Conservation (phyloP, 2,113 vertebrate species). For the Probosciger aterrimus region DNA sequence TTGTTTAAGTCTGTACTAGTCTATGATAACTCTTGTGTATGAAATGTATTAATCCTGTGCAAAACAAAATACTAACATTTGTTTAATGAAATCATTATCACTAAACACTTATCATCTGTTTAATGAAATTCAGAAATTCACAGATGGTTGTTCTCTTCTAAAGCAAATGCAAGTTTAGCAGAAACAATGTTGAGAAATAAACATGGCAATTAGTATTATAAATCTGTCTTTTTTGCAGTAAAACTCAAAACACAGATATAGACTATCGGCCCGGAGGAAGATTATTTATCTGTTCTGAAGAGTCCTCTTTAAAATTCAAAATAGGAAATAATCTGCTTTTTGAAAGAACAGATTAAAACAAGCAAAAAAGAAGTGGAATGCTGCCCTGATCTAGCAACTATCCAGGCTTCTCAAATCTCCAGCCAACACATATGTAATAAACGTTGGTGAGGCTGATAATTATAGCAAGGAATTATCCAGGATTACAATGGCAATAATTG, state of each 20-base stretch:
- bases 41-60: slow-evolving; percentile 26
- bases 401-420: background rate
- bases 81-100: slow-evolving; percentile 59
- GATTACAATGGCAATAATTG: slow-evolving; percentile 42
- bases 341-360: slow-evolving; percentile 21
- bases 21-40: slow-evolving; percentile 17
- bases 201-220: slow-evolving; percentile 17
- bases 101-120: slow-evolving; percentile 51
- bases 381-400: background rate
- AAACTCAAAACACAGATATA: background rate
- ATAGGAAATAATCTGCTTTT: slow-evolving; percentile 38
- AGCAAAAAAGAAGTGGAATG: background rate
- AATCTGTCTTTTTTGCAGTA: background rate
- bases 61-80: slow-evolving; percentile 47
- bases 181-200: slow-evolving; percentile 36
- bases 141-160: slow-evolving; percentile 37
- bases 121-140: slow-evolving; percentile 55
- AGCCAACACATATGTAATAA: background rate
- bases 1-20: background rate
- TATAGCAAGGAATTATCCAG: background rate
- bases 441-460: slow-evolving; percentile 1
- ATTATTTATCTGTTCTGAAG: slow-evolving; percentile 6
- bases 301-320: slow-evolving; percentile 27
- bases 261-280: background rate
- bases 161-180: slow-evolving; percentile 30